Percentiles rank a stretch among this genome's conserved stretches.
Conservation (phyloP, 1,140 invertebrate genomes). For the Euwallacea similis region DNA sequence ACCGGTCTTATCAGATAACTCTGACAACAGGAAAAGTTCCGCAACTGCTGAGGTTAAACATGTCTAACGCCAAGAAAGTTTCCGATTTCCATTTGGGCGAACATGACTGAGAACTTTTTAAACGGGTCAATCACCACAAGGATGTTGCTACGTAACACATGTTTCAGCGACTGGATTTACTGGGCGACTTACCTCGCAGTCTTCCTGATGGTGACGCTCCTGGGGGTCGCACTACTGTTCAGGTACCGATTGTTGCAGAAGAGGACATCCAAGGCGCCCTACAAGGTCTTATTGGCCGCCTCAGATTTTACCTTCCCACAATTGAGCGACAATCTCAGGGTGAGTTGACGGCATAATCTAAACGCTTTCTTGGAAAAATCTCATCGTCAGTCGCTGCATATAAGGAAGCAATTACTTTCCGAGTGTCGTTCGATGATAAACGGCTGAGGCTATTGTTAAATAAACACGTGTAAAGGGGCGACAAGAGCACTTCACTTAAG, state of each 20-base stretch:
- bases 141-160: neutral
- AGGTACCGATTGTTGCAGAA: constrained; percentile 67
- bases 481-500: neutral
- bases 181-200: constrained; percentile 43
- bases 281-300: constrained; percentile 73
- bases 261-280: constrained; percentile 70
- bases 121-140: too few relatives aligned
- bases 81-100: too few relatives aligned
- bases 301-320: constrained; percentile 75
- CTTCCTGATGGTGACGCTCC: constrained; percentile 45
- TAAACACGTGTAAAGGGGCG: too few relatives aligned
- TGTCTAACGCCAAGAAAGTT: too few relatives aligned
- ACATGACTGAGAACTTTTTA: too few relatives aligned
- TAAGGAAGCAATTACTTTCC: too few relatives aligned
- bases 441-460: too few relatives aligned
- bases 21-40: too few relatives aligned
- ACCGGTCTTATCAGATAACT: too few relatives aligned
- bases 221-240: constrained; percentile 44
- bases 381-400: neutral
- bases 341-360: constrained; percentile 50
- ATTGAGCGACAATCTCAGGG: constrained; percentile 65
- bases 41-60: too few relatives aligned
- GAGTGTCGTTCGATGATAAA: too few relatives aligned
- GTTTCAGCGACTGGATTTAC: constrained; percentile 32
- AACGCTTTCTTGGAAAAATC: neutral